Evolutionary conservation across 92 coral and sea anemone genomes (phyloP).

Genomic region (Desmophyllum pertusum): DNA sequence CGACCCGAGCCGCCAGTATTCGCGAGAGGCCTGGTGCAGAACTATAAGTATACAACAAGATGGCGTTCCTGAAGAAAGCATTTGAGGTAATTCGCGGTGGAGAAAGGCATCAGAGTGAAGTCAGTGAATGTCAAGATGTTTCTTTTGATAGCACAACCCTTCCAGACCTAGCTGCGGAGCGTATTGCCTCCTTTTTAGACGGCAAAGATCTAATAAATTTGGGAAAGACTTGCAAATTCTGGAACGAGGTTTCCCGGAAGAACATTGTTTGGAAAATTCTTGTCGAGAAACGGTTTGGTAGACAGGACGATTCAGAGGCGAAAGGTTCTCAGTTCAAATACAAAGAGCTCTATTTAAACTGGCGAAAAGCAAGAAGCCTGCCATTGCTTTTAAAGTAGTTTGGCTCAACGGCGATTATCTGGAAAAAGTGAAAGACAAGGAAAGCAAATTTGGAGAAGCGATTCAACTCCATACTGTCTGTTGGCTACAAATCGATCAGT

Average conservation of each 20-base stretch:
- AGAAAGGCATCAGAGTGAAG: neutral
- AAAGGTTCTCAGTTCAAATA: slow-evolving; percentile 24
- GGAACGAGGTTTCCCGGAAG: slow-evolving; percentile 54
- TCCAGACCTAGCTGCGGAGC: slow-evolving; percentile 66
- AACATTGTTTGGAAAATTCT: slow-evolving; percentile 66
- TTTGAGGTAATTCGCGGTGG: neutral
- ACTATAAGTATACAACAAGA: no score
- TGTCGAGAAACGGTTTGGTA: slow-evolving; percentile 66
- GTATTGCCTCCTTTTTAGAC: slow-evolving; percentile 61
- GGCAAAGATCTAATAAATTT: slow-evolving; percentile 72
- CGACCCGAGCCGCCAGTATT: no score
- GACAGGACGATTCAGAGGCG: neutral
- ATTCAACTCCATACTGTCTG: slow-evolving; percentile 66
- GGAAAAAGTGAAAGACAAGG: slow-evolving; percentile 60
- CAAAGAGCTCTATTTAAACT: slow-evolving; percentile 66
- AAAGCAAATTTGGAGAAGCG: slow-evolving; percentile 69
- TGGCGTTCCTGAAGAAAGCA: slow-evolving; percentile 20
- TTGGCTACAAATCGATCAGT: slow-evolving; percentile 63
- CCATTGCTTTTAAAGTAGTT: slow-evolving; percentile 43
- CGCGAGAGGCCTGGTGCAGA: no score
- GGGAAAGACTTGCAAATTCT: slow-evolving; percentile 70
- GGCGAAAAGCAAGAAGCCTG: slow-evolving; percentile 58
- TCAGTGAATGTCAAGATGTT: neutral
- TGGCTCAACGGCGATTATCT: slow-evolving; percentile 64
- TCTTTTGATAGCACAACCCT: slow-evolving; percentile 29